phyloP scores from a whole-genome alignment of 2,888 invertebrate species.

The Apodemia mormo region DNA sequence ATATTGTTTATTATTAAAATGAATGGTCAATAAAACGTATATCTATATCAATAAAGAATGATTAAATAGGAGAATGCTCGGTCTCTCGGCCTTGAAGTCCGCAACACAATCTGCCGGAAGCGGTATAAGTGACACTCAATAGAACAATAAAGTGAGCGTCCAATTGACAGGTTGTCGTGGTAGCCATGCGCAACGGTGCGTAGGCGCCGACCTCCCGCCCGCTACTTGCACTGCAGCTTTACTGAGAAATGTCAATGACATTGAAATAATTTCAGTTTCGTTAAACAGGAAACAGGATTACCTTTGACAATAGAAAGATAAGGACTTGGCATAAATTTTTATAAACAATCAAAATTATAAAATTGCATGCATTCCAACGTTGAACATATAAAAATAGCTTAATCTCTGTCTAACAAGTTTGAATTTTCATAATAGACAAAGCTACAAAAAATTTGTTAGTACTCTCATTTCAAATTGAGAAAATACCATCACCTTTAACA shows the following conservation, averaged over 20 bases:
- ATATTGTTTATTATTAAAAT: background rate
- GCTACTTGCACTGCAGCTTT: background rate
- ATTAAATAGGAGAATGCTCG: constrained; percentile 1
- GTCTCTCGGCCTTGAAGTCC: constrained; percentile 33
- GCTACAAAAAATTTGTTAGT: too few relatives aligned
- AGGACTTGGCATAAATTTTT: too few relatives aligned
- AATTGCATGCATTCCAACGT: too few relatives aligned
- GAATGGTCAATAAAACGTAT: background rate
- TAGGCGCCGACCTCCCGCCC: constrained; percentile 53
- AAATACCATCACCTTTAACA: too few relatives aligned
- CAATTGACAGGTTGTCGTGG: constrained; percentile 51
- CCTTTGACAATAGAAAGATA: too few relatives aligned
- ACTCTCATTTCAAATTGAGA: too few relatives aligned
- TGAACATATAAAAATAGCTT: too few relatives aligned
- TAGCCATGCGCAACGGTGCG: constrained; percentile 46
- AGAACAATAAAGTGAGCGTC: constrained; percentile 46
- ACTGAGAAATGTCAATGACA: constrained; percentile 21
- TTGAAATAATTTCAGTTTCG: background rate
- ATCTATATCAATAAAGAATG: background rate
- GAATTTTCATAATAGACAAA: too few relatives aligned
- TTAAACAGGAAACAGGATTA: background rate
- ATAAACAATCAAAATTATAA: too few relatives aligned
- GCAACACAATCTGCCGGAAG: constrained; percentile 46
- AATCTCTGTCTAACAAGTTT: too few relatives aligned
- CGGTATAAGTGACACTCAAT: constrained; percentile 31